Base-by-base conservation (phyloP, 2,888 invertebrate genomes). In the Synanthedon andrenaeformis region DNA sequence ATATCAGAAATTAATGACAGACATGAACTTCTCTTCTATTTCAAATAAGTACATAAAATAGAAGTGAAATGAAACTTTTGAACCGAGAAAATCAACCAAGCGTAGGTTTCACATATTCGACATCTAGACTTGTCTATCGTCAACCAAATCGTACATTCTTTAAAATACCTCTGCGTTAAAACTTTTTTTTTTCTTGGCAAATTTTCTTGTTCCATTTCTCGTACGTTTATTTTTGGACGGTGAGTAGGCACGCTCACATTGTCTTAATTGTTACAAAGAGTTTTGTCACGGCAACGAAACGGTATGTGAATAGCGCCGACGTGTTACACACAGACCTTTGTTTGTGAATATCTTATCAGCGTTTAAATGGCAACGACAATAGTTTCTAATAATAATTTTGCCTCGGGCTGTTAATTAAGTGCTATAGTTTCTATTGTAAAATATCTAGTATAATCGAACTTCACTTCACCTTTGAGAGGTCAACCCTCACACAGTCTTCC, bases 141-240 rank as follows among this genome's bases (percentile, higher is more conserved):
- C 71, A 56, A 52, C 56, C 61, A 62, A 62, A 67, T 63, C 62
- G 59, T 55, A 23, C 41, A 35, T 42, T 13, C 45, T 42, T 49
- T 51, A 19, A 48, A 61, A 52, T 58, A 53, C 49, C 61, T 60
- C 58, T 61, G 62, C 62, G 55, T 58, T 51, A 60, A 64, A 61
- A 62, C 65, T 64, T 61, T 70, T 67, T 72, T 23, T 77, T 78
- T 74, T 80, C 79, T 80, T 80, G 80, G 80, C 80, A 80, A 73
- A 72, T 74, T 63, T 65, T 66, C 76, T 74, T 70, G 75, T 73
- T 77, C 76, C 71, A 71, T 64, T 72, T 73, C 69, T 62, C 57
- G 54, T 60, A 60, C 56, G 66, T 70, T 74, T 80, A 79, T 80
- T 80, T 77, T 59, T 54, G 67, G 72, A 73, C 62, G 53, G 54